Percentiles rank a stretch among this genome's conserved stretches.
These are phyloP conservation scores for Lutjanus erythropterus DNA, from an alignment of 2,113 vertebrate genomes.

Conservation along the genomic window DNA sequence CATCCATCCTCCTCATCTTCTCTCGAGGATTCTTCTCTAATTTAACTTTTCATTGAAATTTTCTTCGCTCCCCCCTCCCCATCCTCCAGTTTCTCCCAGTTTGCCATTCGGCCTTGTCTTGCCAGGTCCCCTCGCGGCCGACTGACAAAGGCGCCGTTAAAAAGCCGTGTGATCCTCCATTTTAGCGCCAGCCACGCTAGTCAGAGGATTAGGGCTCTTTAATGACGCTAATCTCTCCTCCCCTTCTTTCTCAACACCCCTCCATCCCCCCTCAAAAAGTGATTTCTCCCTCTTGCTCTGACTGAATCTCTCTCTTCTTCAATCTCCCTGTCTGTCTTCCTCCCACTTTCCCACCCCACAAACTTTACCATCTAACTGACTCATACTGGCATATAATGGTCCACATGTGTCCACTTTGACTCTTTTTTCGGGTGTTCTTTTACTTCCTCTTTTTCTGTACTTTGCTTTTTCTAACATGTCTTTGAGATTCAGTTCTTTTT, in stretches of 20 bases:
- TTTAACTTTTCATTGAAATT: slow-evolving; percentile 92
- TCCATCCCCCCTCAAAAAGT: slow-evolving; percentile 64
- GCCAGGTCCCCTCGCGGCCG: slow-evolving; percentile 86
- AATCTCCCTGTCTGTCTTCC: slow-evolving; percentile 23
- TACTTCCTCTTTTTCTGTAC: slow-evolving; percentile 2
- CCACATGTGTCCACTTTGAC: slow-evolving; percentile 19
- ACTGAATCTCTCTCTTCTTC: slow-evolving; percentile 56
- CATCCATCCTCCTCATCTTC: slow-evolving; percentile 66
- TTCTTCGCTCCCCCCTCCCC: slow-evolving; percentile 68
- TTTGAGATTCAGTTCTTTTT: background rate
- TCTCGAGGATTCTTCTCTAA: slow-evolving; percentile 85
- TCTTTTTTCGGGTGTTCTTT: slow-evolving; percentile 24
- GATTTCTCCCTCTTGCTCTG: slow-evolving; percentile 59
- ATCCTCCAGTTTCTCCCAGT: slow-evolving; percentile 71
- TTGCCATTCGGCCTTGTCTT: slow-evolving; percentile 84
- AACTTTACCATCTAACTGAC: slow-evolving; percentile 33
- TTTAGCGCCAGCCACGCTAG: slow-evolving; percentile 92
- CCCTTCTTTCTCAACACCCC: slow-evolving; percentile 82
- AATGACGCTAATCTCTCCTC: slow-evolving; percentile 93
- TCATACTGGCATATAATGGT: slow-evolving; percentile 14
- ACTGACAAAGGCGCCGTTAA: slow-evolving; percentile 90
- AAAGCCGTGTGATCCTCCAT: slow-evolving; percentile 91
- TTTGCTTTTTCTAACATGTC: background rate
- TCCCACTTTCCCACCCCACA: slow-evolving; percentile 52
- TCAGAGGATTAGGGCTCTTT: slow-evolving; percentile 94